A percentile compares a stretch with the other conserved stretches of the same genome.
phyloP scores from a whole-genome alignment of 2,797 vertebrate species.

The Knipowitschia caucasica region DNA sequence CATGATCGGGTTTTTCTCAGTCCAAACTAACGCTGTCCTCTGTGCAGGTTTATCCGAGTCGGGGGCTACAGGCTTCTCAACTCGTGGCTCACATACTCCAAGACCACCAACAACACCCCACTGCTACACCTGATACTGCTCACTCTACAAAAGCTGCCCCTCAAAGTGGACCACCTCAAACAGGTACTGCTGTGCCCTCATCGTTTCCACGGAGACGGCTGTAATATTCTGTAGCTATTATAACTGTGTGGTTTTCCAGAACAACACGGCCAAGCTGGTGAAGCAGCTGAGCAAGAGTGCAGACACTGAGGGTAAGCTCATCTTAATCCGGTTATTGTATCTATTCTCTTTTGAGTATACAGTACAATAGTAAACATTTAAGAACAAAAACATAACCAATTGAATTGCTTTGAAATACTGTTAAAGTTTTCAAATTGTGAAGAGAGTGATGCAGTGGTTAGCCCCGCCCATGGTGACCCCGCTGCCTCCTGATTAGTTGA shows the following conservation, averaged over 20 bases:
- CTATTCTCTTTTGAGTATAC: too few relatives aligned
- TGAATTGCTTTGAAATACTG: too few relatives aligned
- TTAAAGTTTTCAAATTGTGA: too few relatives aligned
- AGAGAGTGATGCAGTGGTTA: too few relatives aligned
- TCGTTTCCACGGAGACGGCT: not conserved
- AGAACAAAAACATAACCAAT: too few relatives aligned
- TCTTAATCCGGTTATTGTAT: too few relatives aligned
- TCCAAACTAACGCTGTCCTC: not conserved
- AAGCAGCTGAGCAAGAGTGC: constrained; percentile 92
- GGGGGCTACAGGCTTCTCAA: constrained; percentile 94
- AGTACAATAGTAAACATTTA: too few relatives aligned
- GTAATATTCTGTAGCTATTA: not conserved
- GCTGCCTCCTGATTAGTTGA: too few relatives aligned
- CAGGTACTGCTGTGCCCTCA: constrained; percentile 72
- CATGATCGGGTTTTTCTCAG: too few relatives aligned
- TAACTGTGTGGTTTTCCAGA: constrained; percentile 66
- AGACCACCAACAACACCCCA: constrained; percentile 86
- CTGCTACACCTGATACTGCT: constrained; percentile 91
- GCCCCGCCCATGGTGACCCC: too few relatives aligned
- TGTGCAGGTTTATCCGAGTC: constrained; percentile 84
- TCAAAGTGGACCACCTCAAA: constrained; percentile 94
- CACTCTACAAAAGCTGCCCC: constrained; percentile 90
- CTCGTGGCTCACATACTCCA: constrained; percentile 91
- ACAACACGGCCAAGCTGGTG: constrained; percentile 96
- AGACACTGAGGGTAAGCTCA: constrained; percentile 85